Conservation (phyloP, 53 echinoderm and acorn worm species). For the Actinopyga echinites region DNA sequence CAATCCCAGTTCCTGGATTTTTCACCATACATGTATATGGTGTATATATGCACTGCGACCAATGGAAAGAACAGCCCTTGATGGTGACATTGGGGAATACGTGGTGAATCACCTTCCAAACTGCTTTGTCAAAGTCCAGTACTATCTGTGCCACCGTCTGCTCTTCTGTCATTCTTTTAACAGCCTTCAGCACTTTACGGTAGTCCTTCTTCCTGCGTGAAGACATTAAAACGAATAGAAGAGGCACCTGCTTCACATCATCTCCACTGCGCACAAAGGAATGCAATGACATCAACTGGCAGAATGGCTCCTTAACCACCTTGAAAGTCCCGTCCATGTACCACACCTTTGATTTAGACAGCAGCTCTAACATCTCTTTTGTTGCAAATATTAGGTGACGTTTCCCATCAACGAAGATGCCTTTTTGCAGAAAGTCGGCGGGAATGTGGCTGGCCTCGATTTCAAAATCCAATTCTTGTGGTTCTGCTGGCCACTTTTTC, state of each 20-base stretch:
- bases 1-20: conserved; percentile 36
- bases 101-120: conserved; percentile 36
- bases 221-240: conserved; percentile 65
- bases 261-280: conserved; percentile 60
- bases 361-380: conserved; percentile 36
- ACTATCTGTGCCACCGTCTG: conserved; percentile 33
- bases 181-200: conserved; percentile 43
- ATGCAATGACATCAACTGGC: conserved; percentile 57
- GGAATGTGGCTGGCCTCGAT: background rate
- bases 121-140: conserved; percentile 50
- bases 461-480: conserved; percentile 40
- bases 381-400: conserved; percentile 57
- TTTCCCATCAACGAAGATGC: conserved; percentile 22
- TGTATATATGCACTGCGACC: conserved; percentile 44
- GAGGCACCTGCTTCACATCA: conserved; percentile 58
- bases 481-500: conserved; percentile 22
- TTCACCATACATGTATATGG: conserved; percentile 51
- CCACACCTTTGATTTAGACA: conserved; percentile 57
- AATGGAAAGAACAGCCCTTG: conserved; percentile 43
- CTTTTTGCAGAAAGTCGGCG: conserved; percentile 41
- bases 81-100: conserved; percentile 21
- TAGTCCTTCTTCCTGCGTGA: conserved; percentile 50
- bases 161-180: background rate
- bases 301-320: conserved; percentile 59
- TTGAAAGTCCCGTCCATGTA: conserved; percentile 71